Conservation (phyloP, 2,113 vertebrate genomes). For the Tinamus guttatus region DNA sequence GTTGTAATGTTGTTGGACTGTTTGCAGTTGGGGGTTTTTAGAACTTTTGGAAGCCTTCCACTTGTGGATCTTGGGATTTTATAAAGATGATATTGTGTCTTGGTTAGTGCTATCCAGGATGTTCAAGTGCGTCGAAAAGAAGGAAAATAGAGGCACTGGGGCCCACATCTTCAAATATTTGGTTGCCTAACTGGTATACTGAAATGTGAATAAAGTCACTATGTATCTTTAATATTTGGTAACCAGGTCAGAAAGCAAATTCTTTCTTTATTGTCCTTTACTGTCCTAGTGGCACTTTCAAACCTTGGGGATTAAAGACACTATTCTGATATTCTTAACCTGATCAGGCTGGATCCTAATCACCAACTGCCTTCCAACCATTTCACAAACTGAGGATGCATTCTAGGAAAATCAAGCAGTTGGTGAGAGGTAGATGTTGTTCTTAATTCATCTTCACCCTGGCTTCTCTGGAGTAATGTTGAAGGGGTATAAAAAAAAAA, state of each 20-base stretch:
- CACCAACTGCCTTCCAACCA: not conserved
- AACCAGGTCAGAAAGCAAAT: not conserved
- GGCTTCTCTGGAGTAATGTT: slow-evolving; percentile 28
- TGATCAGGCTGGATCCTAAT: not conserved
- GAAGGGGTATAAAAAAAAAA: slow-evolving; percentile 32
- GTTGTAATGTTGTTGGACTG: not conserved
- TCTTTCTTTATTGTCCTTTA: not conserved
- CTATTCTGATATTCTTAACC: not conserved
- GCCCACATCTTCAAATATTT: not conserved
- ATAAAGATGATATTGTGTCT: not conserved
- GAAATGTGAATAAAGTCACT: not conserved
- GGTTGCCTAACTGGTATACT: not conserved
- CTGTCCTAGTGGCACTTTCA: not conserved
- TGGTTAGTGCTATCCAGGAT: not conserved
- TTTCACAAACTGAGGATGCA: not conserved
- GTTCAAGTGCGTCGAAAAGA: not conserved
- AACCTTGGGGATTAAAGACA: not conserved
- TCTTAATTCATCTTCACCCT: not conserved
- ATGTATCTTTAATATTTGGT: not conserved
- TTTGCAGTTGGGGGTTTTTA: not conserved
- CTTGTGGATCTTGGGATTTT: not conserved
- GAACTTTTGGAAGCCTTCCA: not conserved
- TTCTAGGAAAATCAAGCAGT: slow-evolving; percentile 10
- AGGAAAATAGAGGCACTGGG: not conserved
- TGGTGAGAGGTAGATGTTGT: not conserved